A percentile compares a stretch with the other conserved stretches of the same genome.
Conservation (phyloP, 37 sponge, comb jelly and placozoan species). For the Beroe forskalii region DNA sequence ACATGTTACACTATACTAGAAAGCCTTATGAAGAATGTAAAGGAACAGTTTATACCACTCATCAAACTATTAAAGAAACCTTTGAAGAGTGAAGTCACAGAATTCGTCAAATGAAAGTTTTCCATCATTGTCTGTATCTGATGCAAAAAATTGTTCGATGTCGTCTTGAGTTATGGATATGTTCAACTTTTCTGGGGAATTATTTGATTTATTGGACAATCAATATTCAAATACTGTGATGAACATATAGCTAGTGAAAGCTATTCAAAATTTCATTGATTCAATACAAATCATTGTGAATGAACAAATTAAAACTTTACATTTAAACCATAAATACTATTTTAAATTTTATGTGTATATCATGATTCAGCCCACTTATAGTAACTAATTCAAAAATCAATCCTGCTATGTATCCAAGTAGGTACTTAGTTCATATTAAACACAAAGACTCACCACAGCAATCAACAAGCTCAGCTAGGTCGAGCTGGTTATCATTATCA, state of each 20-base stretch:
- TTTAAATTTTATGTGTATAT: no score
- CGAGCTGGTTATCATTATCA: neutral
- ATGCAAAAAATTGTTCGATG: slow-evolving; percentile 35
- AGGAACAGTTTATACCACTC: no score
- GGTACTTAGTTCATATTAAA: no score
- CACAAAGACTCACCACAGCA: neutral
- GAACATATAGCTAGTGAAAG: no score
- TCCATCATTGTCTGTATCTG: slow-evolving; percentile 68
- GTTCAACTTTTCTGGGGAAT: slow-evolving; percentile 69
- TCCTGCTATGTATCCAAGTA: no score
- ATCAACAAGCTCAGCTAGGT: neutral
- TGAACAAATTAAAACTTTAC: neutral
- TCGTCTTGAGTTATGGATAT: slow-evolving; percentile 65
- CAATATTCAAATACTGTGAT: no score
- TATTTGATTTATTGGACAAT: slow-evolving; percentile 52
- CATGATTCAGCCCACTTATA: no score
- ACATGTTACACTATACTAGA: neutral
- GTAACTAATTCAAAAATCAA: no score
- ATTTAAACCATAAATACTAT: no score
- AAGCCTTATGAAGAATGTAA: neutral
- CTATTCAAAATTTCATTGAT: neutral
- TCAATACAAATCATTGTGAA: neutral
- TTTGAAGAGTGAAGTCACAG: slow-evolving; percentile 51
- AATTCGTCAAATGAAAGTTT: slow-evolving; percentile 70
- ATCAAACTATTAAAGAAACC: no score